phyloP scores from a whole-genome alignment of 2,888 invertebrate genomes.

The Zaprionus obscuricornis region DNA sequence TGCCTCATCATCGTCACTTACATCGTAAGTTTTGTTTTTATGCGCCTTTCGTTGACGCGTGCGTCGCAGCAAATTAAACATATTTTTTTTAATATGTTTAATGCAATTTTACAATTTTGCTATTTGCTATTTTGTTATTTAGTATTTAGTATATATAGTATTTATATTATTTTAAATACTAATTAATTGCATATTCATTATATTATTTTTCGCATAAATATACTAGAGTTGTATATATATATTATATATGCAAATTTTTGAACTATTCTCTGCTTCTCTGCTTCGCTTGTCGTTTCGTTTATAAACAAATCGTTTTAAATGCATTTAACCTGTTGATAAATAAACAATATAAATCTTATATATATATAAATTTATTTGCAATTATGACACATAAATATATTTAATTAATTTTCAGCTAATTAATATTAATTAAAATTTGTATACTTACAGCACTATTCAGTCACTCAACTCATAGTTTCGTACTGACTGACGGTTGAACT shows the following conservation, averaged over 20 bases:
- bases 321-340: conserved; percentile 63
- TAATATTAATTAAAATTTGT: conserved; percentile 22
- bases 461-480: conserved; percentile 35
- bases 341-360: conserved; percentile 7
- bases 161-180: conserved; percentile 27
- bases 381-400: conserved; percentile 7
- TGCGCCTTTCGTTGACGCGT: conserved; percentile 69
- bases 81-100: conserved; percentile 50
- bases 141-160: conserved; percentile 16
- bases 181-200: conserved; percentile 43
- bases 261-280: not conserved
- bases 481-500: conserved; percentile 58
- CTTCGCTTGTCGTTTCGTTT: conserved; percentile 41
- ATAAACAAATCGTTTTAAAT: conserved; percentile 67
- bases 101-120: no score
- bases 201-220: conserved; percentile 10
- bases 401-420: conserved; percentile 20
- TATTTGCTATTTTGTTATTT: conserved; percentile 7
- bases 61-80: conserved; percentile 80
- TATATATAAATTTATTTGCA: conserved; percentile 33
- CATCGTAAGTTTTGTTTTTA: conserved; percentile 47
- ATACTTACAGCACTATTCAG: conserved; percentile 34
- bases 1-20: conserved; percentile 47
- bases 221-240: no score
- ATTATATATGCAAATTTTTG: no score